These are phyloP conservation scores for Actinostola sp. DNA, from an alignment of 92 coral and sea anemone genomes.

Conservation along the genomic window DNA sequence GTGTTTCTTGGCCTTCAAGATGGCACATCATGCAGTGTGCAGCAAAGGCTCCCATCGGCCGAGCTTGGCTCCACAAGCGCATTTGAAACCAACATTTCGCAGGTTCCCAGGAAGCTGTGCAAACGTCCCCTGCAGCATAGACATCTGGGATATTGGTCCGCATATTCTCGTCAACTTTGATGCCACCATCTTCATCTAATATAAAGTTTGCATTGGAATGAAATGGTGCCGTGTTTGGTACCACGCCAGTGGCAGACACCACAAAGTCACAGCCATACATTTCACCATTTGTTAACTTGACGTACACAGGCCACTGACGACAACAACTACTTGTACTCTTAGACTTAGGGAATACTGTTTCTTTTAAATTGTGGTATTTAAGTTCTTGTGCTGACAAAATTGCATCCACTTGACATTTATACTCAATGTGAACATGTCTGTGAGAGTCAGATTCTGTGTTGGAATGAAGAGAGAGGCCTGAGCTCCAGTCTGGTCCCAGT, in stretches of 20 bases:
- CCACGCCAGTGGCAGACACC: slow-evolving; percentile 94
- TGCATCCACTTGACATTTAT: slow-evolving; percentile 69
- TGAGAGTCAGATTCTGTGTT: slow-evolving; percentile 8
- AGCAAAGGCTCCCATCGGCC: slow-evolving; percentile 94
- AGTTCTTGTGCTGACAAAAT: slow-evolving; percentile 58
- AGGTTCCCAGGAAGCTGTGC: slow-evolving; percentile 88
- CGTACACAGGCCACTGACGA: slow-evolving; percentile 77
- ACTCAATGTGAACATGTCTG: slow-evolving; percentile 68
- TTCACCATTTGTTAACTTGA: slow-evolving; percentile 69
- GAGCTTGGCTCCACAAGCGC: slow-evolving; percentile 98
- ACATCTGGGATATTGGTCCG: slow-evolving; percentile 78
- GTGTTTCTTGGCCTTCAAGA: slow-evolving; percentile 50
- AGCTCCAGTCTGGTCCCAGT: slow-evolving; percentile 90
- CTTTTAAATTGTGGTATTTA: slow-evolving; percentile 4
- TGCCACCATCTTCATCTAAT: slow-evolving; percentile 85
- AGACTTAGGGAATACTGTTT: slow-evolving; percentile 34
- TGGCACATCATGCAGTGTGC: slow-evolving; percentile 85
- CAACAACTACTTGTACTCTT: background rate
- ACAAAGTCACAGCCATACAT: slow-evolving; percentile 88
- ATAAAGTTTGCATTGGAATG: slow-evolving; percentile 52
- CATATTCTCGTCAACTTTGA: slow-evolving; percentile 80
- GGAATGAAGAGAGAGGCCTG: slow-evolving; percentile 59
- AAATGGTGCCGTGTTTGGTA: slow-evolving; percentile 76
- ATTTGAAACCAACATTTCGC: slow-evolving; percentile 93
- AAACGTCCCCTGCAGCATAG: slow-evolving; percentile 96